Evolutionary conservation across 2,113 vertebrate genomes (phyloP).

Genomic region (Globicephala melas): DNA sequence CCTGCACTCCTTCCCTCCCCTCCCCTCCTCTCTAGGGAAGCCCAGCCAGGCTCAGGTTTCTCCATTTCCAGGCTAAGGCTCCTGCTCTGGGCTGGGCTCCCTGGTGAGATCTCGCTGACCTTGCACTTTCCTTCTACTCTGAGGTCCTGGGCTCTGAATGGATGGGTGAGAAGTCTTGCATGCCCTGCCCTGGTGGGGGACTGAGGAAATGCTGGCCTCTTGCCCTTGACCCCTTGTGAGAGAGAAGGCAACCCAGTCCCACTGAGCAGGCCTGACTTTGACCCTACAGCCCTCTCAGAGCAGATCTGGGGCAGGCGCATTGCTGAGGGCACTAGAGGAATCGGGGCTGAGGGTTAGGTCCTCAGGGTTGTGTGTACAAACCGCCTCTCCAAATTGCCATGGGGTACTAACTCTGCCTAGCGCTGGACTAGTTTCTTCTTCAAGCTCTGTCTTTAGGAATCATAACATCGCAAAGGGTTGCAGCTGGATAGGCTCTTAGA

Average conservation of each 20-base stretch:
- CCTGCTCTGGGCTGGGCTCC: slow-evolving; percentile 6
- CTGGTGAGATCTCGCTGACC: not conserved
- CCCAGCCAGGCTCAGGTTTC: slow-evolving; percentile 56
- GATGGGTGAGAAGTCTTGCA: not conserved
- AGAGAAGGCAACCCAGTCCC: not conserved
- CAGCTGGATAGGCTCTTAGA: not conserved
- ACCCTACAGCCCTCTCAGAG: not conserved
- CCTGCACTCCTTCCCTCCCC: not conserved
- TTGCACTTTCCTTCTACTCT: not conserved
- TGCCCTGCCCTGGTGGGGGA: not conserved
- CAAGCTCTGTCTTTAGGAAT: not conserved
- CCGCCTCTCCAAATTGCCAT: not conserved
- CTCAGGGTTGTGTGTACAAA: not conserved
- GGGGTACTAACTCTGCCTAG: not conserved
- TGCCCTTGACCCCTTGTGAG: not conserved
- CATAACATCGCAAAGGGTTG: not conserved
- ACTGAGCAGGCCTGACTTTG: not conserved
- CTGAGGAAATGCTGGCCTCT: not conserved
- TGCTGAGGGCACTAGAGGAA: not conserved
- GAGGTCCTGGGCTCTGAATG: not conserved
- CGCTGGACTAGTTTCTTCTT: not conserved
- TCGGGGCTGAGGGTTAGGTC: not conserved
- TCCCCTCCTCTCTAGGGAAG: not conserved
- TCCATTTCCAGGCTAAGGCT: not conserved
- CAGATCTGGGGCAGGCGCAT: not conserved